Percentiles rank a stretch among this genome's conserved stretches.
Conservation (phyloP, 2,797 vertebrate genomes). For the Cephalopachus bancanus region DNA sequence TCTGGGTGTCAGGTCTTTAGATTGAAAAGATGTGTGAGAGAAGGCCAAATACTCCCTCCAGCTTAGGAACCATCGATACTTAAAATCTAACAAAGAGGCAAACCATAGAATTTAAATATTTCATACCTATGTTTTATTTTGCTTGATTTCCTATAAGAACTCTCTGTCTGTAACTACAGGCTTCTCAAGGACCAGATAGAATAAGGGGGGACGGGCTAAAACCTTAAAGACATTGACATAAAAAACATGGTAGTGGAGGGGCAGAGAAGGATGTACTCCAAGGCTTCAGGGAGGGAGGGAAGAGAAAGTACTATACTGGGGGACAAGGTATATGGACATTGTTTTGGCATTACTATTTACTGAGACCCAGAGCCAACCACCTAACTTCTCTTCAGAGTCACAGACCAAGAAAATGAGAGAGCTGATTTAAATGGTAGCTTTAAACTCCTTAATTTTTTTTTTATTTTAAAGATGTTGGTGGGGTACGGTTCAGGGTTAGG, state of each 20-base stretch:
- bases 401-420: background rate
- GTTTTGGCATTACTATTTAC: background rate
- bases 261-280: background rate
- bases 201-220: background rate
- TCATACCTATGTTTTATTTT: constrained; percentile 3
- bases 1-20: constrained; percentile 19
- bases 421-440: background rate
- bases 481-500: too few species aligned
- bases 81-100: background rate
- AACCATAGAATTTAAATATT: constrained; percentile 46
- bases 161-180: background rate
- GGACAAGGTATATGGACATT: too few species aligned
- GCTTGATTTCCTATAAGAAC: constrained; percentile 20
- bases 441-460: background rate
- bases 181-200: constrained; percentile 1
- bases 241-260: background rate
- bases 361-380: background rate
- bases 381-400: background rate
- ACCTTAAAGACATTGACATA: background rate
- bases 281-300: background rate
- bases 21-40: background rate
- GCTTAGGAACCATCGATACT: background rate
- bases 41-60: background rate
- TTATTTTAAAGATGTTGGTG: too few species aligned
- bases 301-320: background rate